These are phyloP conservation scores for Spinus olivaceus DNA, from an alignment of 2,797 vertebrate genomes.

Conservation along the genomic window DNA sequence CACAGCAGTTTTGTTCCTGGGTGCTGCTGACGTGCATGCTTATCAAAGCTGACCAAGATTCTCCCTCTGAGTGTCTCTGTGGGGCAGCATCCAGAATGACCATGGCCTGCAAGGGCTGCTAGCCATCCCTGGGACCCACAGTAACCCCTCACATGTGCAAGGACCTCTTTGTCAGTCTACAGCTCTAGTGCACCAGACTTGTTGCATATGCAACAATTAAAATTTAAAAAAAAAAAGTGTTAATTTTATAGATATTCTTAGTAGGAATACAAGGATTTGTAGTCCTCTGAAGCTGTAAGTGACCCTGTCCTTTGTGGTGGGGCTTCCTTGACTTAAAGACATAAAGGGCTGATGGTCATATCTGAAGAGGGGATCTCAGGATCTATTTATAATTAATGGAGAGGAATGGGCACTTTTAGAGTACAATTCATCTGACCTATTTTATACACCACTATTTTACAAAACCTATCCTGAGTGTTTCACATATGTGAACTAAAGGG, in stretches of 20 bases:
- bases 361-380: neutral
- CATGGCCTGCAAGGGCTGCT: neutral
- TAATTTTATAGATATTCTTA: neutral
- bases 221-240: neutral
- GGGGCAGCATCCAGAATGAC: rapidly evolving
- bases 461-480: neutral
- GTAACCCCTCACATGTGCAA: neutral
- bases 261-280: neutral
- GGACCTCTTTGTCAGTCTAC: neutral
- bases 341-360: neutral
- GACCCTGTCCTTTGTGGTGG: neutral
- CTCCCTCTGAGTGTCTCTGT: neutral
- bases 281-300: neutral
- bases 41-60: neutral
- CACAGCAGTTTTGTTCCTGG: neutral
- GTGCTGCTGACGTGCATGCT: neutral
- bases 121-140: neutral
- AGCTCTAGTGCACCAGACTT: neutral
- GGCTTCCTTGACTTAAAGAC: neutral
- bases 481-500: neutral
- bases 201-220: neutral
- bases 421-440: neutral
- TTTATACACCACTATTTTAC: neutral
- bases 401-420: neutral
- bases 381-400: neutral